Evolutionary conservation across 2,113 vertebrate genomes (phyloP).

Genomic region (Epinephelus cyanopodus): DNA sequence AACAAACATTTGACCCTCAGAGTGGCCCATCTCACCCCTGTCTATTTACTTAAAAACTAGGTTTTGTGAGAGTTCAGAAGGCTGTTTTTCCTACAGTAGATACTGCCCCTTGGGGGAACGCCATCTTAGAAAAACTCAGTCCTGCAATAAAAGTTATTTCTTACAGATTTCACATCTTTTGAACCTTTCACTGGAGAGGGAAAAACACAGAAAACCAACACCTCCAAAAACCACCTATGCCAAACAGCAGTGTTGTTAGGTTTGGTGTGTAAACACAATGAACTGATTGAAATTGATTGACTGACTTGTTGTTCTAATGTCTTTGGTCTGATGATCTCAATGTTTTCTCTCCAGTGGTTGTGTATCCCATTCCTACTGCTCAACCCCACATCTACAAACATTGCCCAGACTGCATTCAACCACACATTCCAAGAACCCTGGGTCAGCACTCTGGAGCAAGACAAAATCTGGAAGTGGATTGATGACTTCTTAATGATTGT

Average conservation of each 20-base stretch:
- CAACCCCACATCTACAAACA: conserved; percentile 55
- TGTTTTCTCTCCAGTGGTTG: conserved; percentile 62
- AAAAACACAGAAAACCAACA: neutral
- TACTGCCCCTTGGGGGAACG: too few relatives aligned
- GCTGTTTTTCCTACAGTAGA: too few relatives aligned
- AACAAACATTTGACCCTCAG: too few relatives aligned
- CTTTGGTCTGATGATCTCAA: neutral
- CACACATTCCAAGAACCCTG: conserved; percentile 71
- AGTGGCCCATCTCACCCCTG: too few relatives aligned
- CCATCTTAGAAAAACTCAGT: too few relatives aligned
- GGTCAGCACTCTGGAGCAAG: conserved; percentile 59
- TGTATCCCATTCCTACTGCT: conserved; percentile 74
- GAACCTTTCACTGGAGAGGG: too few relatives aligned
- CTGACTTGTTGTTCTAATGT: neutral
- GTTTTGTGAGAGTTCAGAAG: too few relatives aligned
- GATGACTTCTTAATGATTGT: conserved; percentile 77
- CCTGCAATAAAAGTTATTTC: too few relatives aligned
- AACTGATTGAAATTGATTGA: neutral
- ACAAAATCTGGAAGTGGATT: conserved; percentile 61
- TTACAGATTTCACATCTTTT: too few relatives aligned
- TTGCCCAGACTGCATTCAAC: conserved; percentile 67
- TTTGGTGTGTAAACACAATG: neutral
- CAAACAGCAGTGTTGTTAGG: neutral
- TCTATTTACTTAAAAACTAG: too few relatives aligned
- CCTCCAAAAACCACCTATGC: neutral